Percentiles rank a stretch among this genome's conserved stretches.
Conservation (phyloP, 2,113 vertebrate species). For the Procapra przewalskii region DNA sequence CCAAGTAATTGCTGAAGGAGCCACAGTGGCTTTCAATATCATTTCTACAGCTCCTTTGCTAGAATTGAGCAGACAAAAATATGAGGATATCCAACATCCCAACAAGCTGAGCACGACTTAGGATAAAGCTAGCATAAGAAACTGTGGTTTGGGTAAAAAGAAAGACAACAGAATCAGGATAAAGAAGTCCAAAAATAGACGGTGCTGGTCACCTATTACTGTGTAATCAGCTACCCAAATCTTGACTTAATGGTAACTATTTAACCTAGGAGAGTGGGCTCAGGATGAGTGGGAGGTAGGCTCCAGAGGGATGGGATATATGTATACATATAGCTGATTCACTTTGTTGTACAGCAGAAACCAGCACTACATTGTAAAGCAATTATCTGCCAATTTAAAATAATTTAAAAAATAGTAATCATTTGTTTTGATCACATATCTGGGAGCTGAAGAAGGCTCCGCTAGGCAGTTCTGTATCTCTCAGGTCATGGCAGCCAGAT, state of each 20-base stretch:
- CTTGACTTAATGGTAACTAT: not conserved
- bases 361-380: not conserved
- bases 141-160: not conserved
- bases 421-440: not conserved
- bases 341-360: not conserved
- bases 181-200: not conserved
- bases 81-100: not conserved
- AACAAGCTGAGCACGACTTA: not conserved
- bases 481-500: not conserved
- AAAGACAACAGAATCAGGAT: not conserved
- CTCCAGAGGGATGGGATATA: not conserved
- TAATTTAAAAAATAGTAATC: not conserved
- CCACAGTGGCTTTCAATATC: not conserved
- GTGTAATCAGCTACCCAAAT: not conserved
- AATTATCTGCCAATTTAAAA: not conserved
- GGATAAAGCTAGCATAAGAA: not conserved
- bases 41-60: not conserved
- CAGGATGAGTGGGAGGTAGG: not conserved
- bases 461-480: not conserved
- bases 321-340: not conserved
- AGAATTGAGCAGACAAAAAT: not conserved
- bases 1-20: not conserved
- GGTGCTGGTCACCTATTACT: not conserved
- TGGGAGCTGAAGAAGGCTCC: not conserved
- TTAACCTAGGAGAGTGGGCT: not conserved